Conservation (phyloP, 2,113 vertebrate species). For the Nesoenas mayeri region DNA sequence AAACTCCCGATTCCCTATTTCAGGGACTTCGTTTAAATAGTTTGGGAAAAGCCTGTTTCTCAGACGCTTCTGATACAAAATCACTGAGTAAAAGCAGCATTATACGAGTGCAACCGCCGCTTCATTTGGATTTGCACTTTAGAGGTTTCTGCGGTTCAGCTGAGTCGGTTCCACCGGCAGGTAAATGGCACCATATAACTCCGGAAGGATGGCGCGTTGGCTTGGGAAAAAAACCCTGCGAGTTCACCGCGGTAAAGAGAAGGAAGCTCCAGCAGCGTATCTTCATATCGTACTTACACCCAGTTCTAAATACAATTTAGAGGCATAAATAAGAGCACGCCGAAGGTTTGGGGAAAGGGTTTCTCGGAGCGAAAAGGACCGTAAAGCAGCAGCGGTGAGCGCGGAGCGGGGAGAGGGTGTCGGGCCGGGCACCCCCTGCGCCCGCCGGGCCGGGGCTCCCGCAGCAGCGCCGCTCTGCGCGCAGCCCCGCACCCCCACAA, state of each 20-base stretch:
- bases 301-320: background rate
- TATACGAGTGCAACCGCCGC: rapidly evolving
- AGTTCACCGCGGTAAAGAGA: background rate
- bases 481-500: background rate
- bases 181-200: background rate
- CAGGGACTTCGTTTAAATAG: background rate
- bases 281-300: rapidly evolving
- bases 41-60: background rate
- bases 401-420: background rate
- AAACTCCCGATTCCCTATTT: background rate
- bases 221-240: too few species aligned
- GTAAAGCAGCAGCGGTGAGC: rapidly evolving
- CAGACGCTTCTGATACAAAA: background rate
- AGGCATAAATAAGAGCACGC: background rate
- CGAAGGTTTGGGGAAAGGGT: background rate
- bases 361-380: background rate
- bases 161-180: background rate
- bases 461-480: background rate
- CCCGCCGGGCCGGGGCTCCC: background rate
- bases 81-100: background rate
- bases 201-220: background rate
- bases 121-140: background rate
- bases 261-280: background rate
- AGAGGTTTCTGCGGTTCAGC: background rate
- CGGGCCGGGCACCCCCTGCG: background rate